Conservation (phyloP, 2,113 vertebrate genomes). For the Onychostruthus taczanowskii region DNA sequence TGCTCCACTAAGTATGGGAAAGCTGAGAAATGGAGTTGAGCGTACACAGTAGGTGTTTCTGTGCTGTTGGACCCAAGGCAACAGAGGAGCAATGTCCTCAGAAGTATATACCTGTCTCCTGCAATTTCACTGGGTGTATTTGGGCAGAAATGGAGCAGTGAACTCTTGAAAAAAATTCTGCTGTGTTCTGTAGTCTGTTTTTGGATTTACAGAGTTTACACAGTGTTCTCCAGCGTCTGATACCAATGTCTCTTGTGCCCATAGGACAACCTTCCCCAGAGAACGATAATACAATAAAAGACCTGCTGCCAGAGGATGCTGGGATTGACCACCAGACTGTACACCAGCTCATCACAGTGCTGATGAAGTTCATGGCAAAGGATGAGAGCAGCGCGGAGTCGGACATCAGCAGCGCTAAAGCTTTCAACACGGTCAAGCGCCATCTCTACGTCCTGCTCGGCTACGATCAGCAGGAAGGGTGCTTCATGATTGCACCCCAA, state of each 20-base stretch:
- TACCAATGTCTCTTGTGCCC: not conserved
- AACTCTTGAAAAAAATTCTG: not conserved
- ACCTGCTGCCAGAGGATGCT: conserved; percentile 92
- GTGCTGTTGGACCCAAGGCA: not conserved
- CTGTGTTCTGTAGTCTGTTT: not conserved
- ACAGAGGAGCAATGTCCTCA: not conserved
- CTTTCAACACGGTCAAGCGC: conserved; percentile 96
- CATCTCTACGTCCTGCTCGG: conserved; percentile 94
- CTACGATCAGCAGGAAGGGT: conserved; percentile 96
- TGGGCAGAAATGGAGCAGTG: not conserved
- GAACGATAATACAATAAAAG: conserved; percentile 88
- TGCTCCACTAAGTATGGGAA: not conserved
- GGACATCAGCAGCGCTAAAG: conserved; percentile 95
- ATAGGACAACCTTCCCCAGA: conserved; percentile 86
- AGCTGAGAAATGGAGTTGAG: not conserved
- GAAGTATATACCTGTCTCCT: not conserved
- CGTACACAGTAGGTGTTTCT: not conserved
- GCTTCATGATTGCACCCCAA: conserved; percentile 98
- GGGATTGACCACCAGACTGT: conserved; percentile 98
- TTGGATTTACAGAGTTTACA: not conserved
- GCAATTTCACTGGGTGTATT: not conserved
- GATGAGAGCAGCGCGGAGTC: conserved; percentile 94
- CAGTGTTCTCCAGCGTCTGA: not conserved
- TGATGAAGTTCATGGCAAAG: conserved; percentile 99
- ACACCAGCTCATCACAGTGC: conserved; percentile 95